Conservation (phyloP, 1,140 invertebrate genomes). For the Tenebrio molitor region DNA sequence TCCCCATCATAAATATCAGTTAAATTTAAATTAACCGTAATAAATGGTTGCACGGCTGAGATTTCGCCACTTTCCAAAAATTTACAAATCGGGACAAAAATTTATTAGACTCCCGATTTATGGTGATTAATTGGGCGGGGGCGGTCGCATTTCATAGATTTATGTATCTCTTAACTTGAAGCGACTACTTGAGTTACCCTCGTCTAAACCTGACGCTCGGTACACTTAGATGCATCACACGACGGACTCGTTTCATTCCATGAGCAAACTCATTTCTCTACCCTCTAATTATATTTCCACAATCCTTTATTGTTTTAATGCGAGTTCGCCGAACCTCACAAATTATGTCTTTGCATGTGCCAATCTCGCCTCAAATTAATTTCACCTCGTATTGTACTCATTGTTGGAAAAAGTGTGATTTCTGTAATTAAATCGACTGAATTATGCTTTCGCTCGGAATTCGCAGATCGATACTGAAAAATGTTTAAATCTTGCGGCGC, state of each 20-base stretch:
- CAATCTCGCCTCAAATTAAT: slow-evolving; percentile 9
- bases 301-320: background rate
- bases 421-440: too few species aligned
- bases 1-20: slow-evolving; percentile 28
- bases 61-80: slow-evolving; percentile 25
- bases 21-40: slow-evolving; percentile 22
- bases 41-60: slow-evolving; percentile 6
- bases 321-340: slow-evolving; percentile 25
- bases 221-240: background rate
- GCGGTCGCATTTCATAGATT: background rate
- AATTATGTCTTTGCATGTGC: slow-evolving; percentile 22
- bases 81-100: background rate
- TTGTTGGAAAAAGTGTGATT: too few species aligned
- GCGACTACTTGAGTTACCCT: too few species aligned
- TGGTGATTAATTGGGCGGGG: too few species aligned
- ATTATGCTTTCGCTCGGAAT: too few species aligned
- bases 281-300: slow-evolving; percentile 14
- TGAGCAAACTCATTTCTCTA: too few species aligned
- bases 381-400: too few species aligned
- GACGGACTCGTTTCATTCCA: too few species aligned
- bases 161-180: too few species aligned
- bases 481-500: too few species aligned
- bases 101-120: background rate
- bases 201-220: too few species aligned
- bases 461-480: too few species aligned